A percentile compares a stretch with the other conserved stretches of the same genome.
Conservation (phyloP, 2,113 vertebrate genomes). For the Tonatia bakeri region DNA sequence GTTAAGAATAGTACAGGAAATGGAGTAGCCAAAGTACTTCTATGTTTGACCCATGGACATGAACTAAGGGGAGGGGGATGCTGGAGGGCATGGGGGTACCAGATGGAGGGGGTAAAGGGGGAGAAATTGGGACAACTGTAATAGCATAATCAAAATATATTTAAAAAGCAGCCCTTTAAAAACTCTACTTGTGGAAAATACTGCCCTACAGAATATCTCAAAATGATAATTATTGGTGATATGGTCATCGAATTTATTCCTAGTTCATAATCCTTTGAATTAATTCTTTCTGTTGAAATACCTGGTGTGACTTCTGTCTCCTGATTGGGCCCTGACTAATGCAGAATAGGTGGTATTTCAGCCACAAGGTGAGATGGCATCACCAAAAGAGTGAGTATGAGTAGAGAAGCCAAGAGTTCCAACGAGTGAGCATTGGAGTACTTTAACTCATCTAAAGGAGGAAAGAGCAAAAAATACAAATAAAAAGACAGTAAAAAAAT, state of each 20-base stretch:
- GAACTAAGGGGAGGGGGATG: too few species aligned
- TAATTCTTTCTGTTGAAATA: background rate
- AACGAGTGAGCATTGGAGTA: background rate
- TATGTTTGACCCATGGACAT: too few species aligned
- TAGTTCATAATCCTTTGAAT: background rate
- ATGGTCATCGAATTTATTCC: background rate
- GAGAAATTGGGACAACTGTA: too few species aligned
- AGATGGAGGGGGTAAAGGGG: too few species aligned
- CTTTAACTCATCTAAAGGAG: background rate
- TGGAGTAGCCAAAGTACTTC: too few species aligned
- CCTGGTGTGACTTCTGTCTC: background rate
- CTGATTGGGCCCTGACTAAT: background rate
- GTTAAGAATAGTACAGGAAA: too few species aligned
- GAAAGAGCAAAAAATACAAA: background rate
- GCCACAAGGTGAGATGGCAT: background rate
- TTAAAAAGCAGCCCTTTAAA: background rate
- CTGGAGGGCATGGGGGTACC: too few species aligned
- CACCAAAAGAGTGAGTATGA: background rate
- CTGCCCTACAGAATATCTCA: background rate
- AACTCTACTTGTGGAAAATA: background rate
- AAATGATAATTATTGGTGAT: background rate
- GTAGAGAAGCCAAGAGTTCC: background rate
- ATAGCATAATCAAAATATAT: too few species aligned
- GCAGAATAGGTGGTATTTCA: background rate
- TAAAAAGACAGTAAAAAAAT: background rate